A percentile compares a stretch with the other conserved stretches of the same genome.
Conservation (phyloP, 2,113 vertebrate species). For the Epinephelus cyanopodus region DNA sequence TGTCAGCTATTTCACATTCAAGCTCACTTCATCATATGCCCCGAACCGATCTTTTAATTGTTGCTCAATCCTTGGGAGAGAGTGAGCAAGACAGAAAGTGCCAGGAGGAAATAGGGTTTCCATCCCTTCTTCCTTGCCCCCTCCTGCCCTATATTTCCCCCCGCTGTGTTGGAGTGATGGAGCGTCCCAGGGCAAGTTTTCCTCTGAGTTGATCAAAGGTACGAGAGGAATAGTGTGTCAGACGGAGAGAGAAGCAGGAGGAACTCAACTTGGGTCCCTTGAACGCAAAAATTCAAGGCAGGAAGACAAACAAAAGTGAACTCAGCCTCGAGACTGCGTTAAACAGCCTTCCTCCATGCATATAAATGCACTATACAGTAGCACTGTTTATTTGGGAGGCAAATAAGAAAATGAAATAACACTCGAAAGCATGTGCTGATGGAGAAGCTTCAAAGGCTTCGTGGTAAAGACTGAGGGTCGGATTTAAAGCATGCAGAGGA, state of each 20-base stretch:
- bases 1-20: slow-evolving; percentile 16
- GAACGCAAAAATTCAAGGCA: slow-evolving; percentile 39
- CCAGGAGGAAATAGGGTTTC: slow-evolving; percentile 50
- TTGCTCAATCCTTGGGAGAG: slow-evolving; percentile 29
- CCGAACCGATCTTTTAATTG: slow-evolving; percentile 54
- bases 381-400: slow-evolving; percentile 22
- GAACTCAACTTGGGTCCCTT: slow-evolving; percentile 48
- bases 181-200: slow-evolving; percentile 54
- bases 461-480: slow-evolving; percentile 6
- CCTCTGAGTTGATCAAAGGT: slow-evolving; percentile 76
- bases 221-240: slow-evolving; percentile 53
- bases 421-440: slow-evolving; percentile 22
- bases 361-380: slow-evolving; percentile 25
- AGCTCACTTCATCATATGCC: slow-evolving; percentile 11
- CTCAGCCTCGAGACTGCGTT: slow-evolving; percentile 43
- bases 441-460: slow-evolving; percentile 54
- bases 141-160: slow-evolving; percentile 47
- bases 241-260: slow-evolving; percentile 43
- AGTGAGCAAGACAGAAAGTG: slow-evolving; percentile 40
- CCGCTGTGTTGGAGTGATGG: slow-evolving; percentile 67
- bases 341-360: slow-evolving; percentile 23
- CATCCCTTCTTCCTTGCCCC: slow-evolving; percentile 61
- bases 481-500: slow-evolving; percentile 19
- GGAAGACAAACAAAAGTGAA: slow-evolving; percentile 68
- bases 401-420: not conserved